Conservation (phyloP, 2,113 vertebrate species). For the Syngnathus scovelli region DNA sequence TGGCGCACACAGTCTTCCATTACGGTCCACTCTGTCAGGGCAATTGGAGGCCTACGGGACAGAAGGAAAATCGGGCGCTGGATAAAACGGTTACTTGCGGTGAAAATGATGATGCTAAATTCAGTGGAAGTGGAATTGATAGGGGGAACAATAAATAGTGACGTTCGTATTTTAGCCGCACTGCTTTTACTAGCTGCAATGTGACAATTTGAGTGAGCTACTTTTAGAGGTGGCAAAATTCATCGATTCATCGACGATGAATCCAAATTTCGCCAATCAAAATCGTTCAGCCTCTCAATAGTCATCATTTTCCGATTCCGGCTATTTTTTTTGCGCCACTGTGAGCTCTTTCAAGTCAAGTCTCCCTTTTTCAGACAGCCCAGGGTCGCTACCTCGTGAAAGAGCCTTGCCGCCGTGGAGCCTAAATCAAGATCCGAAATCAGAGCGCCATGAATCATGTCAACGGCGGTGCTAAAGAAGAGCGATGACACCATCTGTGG, state of each 20-base stretch:
- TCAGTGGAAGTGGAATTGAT: slow-evolving; percentile 35
- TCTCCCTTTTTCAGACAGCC: slow-evolving; percentile 41
- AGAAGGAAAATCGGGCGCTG: slow-evolving; percentile 6
- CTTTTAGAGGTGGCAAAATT: not conserved
- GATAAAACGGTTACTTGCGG: slow-evolving; percentile 22
- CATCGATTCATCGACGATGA: not conserved
- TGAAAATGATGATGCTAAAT: slow-evolving; percentile 35
- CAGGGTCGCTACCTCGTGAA: slow-evolving; percentile 69
- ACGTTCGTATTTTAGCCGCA: slow-evolving; percentile 1
- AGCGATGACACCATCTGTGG: slow-evolving; percentile 60
- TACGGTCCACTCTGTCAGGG: slow-evolving; percentile 58
- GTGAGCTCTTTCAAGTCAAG: slow-evolving; percentile 8
- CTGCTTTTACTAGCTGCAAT: slow-evolving; percentile 25
- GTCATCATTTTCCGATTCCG: too few species aligned
- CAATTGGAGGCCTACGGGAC: slow-evolving; percentile 33
- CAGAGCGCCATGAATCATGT: slow-evolving; percentile 73
- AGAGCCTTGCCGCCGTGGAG: slow-evolving; percentile 65
- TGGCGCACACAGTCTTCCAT: slow-evolving; percentile 55
- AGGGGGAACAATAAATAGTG: slow-evolving; percentile 29
- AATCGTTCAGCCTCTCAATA: too few species aligned
- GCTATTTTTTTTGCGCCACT: not conserved
- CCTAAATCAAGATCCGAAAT: slow-evolving; percentile 64
- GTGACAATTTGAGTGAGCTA: not conserved
- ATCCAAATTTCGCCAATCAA: too few species aligned
- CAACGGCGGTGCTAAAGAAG: slow-evolving; percentile 56